Conservation (phyloP, 92 coral and sea anemone genomes). For the Actinostola sp. region DNA sequence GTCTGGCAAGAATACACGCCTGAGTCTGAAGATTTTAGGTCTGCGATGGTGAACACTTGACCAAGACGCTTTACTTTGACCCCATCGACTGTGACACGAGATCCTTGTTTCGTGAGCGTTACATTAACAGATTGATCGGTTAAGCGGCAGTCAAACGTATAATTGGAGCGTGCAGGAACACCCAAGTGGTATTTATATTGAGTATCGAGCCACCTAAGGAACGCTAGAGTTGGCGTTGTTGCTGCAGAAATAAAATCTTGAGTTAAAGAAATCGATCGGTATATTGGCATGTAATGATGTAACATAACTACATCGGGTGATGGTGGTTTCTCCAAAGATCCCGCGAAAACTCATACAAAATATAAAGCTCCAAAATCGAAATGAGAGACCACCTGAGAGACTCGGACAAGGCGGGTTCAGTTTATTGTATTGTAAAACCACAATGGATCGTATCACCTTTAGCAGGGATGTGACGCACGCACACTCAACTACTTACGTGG, state of each 20-base stretch:
- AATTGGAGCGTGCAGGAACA: neutral
- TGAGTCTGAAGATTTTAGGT: slow-evolving; percentile 15
- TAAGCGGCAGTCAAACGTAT: slow-evolving; percentile 55
- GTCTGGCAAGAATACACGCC: slow-evolving; percentile 39
- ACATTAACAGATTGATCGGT: slow-evolving; percentile 42
- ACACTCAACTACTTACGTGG: slow-evolving; percentile 3
- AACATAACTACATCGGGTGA: neutral
- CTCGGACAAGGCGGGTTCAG: too few relatives aligned
- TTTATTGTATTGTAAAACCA: too few relatives aligned
- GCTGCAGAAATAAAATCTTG: slow-evolving; percentile 5
- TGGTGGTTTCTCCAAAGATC: too few relatives aligned
- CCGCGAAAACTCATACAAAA: too few relatives aligned
- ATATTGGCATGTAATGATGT: too few relatives aligned
- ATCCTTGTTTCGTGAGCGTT: neutral
- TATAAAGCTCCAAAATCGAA: too few relatives aligned
- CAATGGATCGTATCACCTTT: too few relatives aligned
- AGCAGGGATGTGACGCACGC: neutral
- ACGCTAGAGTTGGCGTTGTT: slow-evolving; percentile 26
- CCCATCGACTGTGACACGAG: slow-evolving; percentile 8
- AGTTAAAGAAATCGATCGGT: neutral
- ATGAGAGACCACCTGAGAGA: too few relatives aligned
- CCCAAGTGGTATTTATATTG: neutral
- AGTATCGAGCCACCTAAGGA: slow-evolving; percentile 35
- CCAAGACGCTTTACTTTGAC: slow-evolving; percentile 33
- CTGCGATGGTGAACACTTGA: slow-evolving; percentile 49